phyloP scores from a whole-genome alignment of 2,888 invertebrate genomes.

The Leptura quadrifasciata region DNA sequence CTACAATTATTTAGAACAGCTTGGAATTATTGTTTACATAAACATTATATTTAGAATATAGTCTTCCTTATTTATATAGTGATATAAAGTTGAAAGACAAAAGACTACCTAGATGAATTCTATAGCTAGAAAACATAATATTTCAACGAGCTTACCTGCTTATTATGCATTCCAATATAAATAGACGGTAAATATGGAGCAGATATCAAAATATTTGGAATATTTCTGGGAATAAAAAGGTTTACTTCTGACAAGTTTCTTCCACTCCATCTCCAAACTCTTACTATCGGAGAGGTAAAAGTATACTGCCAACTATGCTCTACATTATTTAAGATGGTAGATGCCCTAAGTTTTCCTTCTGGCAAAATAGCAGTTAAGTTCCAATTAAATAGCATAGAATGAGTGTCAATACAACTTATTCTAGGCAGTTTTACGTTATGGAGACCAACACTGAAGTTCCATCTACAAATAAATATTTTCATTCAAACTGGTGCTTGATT shows the following conservation, averaged over 20 bases:
- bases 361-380: conserved; percentile 82
- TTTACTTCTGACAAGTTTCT: conserved; percentile 82
- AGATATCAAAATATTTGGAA: conserved; percentile 61
- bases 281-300: conserved; percentile 75
- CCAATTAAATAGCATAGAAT: conserved; percentile 71
- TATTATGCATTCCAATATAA: conserved; percentile 90
- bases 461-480: conserved; percentile 74
- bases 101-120: too few relatives aligned
- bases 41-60: too few relatives aligned
- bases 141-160: conserved; percentile 77
- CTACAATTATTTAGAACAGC: too few relatives aligned
- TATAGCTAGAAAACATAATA: too few relatives aligned
- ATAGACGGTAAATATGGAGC: conserved; percentile 78
- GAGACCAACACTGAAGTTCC: conserved; percentile 97
- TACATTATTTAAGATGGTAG: conserved; percentile 70
- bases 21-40: too few relatives aligned
- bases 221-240: conserved; percentile 80
- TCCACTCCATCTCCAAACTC: conserved; percentile 88
- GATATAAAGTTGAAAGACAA: too few relatives aligned
- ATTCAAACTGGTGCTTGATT: too few relatives aligned
- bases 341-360: conserved; percentile 83
- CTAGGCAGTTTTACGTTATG: conserved; percentile 84
- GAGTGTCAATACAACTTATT: conserved; percentile 69
- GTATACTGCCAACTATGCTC: conserved; percentile 72
- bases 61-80: too few relatives aligned